These are phyloP conservation scores for Nothocercus nigrocapillus DNA, from an alignment of 2,113 vertebrate species.

Conservation along the genomic window DNA sequence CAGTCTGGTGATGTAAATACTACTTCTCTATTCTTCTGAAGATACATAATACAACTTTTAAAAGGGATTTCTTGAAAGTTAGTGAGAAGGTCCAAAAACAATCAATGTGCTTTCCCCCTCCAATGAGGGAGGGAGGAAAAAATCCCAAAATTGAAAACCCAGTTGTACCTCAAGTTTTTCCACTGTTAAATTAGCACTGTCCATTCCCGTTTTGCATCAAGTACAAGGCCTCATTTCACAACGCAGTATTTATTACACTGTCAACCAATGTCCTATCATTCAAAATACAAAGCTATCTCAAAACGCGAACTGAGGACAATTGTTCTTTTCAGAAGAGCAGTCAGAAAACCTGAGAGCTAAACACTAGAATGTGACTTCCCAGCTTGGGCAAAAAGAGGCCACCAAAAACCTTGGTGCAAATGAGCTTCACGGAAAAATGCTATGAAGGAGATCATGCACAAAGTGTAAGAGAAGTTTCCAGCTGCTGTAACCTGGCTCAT, in stretches of 20 bases:
- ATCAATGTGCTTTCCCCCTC: not conserved
- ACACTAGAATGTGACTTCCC: not conserved
- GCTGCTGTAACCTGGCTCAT: not conserved
- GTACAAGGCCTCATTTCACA: not conserved
- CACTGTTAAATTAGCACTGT: not conserved
- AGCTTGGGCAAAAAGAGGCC: not conserved
- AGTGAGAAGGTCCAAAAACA: not conserved
- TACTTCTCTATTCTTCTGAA: not conserved
- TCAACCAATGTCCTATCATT: not conserved
- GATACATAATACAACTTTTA: not conserved
- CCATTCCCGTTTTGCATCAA: not conserved
- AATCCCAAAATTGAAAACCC: not conserved
- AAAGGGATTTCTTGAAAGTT: not conserved
- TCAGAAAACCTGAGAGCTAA: not conserved
- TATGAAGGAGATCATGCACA: not conserved
- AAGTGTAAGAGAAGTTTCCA: not conserved
- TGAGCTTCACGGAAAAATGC: not conserved
- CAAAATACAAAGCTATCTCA: not conserved
- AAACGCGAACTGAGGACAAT: not conserved
- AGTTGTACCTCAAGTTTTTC: not conserved
- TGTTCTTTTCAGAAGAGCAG: not conserved
- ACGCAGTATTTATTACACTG: not conserved
- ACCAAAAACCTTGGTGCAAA: not conserved
- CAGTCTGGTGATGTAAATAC: not conserved
- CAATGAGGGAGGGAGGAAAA: fast-evolving